These are phyloP conservation scores for Scelioninae gen. 1 DNA, from an alignment of 2,888 invertebrate species.

Conservation along the genomic window DNA sequence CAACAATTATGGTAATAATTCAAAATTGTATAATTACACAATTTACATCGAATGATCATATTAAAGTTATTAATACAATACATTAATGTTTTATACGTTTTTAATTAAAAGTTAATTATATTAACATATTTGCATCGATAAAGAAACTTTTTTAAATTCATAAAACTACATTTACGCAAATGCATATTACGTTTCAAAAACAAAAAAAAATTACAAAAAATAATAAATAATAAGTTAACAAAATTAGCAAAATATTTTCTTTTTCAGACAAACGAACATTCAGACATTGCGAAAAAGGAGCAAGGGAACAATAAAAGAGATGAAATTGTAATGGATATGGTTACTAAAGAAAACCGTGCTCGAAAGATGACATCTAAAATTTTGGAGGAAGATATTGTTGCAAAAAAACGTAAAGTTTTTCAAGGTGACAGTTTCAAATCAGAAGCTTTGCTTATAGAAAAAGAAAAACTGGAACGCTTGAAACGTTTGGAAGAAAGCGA, in stretches of 20 bases:
- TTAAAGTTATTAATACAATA: neutral
- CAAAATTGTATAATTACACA: neutral
- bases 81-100: too few species aligned
- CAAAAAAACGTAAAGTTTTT: slow-evolving; percentile 13
- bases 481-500: slow-evolving; percentile 9
- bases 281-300: neutral
- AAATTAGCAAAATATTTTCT: neutral
- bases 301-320: slow-evolving; percentile 6
- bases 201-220: neutral
- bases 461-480: slow-evolving; percentile 5
- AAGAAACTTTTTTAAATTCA: too few species aligned
- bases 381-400: neutral
- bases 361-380: neutral
- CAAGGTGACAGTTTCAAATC: slow-evolving; percentile 1
- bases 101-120: neutral
- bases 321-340: neutral
- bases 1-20: neutral
- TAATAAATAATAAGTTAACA: neutral
- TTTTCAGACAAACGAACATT: neutral
- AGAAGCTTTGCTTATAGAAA: slow-evolving; percentile 1
- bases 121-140: neutral
- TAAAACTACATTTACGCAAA: too few species aligned
- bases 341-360: neutral
- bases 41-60: neutral
- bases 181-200: neutral